phyloP scores from a whole-genome alignment of 1,140 invertebrate species.

The Trichoplusia ni region DNA sequence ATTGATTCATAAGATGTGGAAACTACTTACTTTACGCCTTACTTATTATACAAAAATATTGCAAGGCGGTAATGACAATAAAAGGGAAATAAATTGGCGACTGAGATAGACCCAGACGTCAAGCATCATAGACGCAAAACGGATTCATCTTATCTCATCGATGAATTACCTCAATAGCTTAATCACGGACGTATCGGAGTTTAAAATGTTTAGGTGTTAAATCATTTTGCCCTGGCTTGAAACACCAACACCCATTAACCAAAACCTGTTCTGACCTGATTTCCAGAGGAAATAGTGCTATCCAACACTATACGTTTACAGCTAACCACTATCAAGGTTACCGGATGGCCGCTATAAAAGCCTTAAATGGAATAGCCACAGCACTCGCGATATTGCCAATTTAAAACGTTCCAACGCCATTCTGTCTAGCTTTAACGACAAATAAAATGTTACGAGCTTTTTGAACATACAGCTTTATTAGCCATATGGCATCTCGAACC shows the following conservation, averaged over 20 bases:
- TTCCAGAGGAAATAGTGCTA: neutral
- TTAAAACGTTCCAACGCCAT: slow-evolving; percentile 36
- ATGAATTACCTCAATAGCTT: no score
- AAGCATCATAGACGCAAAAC: no score
- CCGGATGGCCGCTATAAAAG: slow-evolving; percentile 28
- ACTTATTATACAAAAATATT: no score
- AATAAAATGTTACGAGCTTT: slow-evolving; percentile 33
- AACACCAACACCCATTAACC: slow-evolving; percentile 1
- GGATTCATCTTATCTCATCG: no score
- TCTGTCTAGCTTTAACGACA: slow-evolving; percentile 39
- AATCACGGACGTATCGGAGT: no score
- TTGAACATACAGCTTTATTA: slow-evolving; percentile 16
- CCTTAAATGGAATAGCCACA: slow-evolving; percentile 27
- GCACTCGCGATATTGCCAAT: slow-evolving; percentile 41
- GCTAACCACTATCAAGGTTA: slow-evolving; percentile 3
- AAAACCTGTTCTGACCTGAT: neutral
- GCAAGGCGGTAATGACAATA: no score
- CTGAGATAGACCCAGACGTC: no score
- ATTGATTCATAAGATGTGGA: no score
- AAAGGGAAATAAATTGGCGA: no score
- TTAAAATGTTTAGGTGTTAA: no score
- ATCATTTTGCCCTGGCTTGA: no score
- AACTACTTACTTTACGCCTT: no score
- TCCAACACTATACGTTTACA: neutral
- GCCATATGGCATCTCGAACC: neutral